Conservation (phyloP, 2,888 invertebrate species). For the Bugula neritina region DNA sequence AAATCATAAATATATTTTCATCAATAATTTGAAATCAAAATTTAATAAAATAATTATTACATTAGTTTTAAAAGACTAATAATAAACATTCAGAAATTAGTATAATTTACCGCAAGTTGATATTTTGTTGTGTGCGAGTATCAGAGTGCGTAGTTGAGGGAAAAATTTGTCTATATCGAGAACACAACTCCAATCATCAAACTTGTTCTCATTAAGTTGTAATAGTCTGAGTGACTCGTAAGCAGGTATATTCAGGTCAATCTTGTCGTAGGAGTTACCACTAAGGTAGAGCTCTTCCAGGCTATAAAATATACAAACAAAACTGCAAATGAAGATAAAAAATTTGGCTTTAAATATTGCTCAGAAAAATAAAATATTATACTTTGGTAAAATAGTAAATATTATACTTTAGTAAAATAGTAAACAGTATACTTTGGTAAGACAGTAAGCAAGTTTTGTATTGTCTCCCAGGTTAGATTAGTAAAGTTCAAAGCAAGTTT, state of each 20-base stretch:
- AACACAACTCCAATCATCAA: constrained; percentile 65
- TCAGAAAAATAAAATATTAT: no score
- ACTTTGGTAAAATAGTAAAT: no score
- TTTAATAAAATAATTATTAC: no score
- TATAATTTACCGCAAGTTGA: constrained; percentile 14
- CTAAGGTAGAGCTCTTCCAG: constrained; percentile 87
- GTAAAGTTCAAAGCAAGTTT: constrained; percentile 83
- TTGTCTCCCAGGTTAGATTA: constrained; percentile 75
- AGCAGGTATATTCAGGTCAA: constrained; percentile 52
- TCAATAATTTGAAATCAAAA: no score
- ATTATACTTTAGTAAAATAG: no score
- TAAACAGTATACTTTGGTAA: constrained; percentile 53
- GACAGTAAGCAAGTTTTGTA: constrained; percentile 64
- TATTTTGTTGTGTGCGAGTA: constrained; percentile 13
- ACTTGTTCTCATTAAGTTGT: constrained; percentile 80
- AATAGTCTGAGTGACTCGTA: constrained; percentile 69
- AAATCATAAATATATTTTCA: no score
- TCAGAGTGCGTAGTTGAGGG: neutral
- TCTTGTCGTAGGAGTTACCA: constrained; percentile 64
- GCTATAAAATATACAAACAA: no score
- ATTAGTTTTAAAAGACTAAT: no score
- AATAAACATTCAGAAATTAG: no score
- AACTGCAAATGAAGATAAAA: no score
- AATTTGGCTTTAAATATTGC: no score
- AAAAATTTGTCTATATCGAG: neutral